Evolutionary conservation across 2,113 vertebrate species (phyloP), one percentile per base, ranked within the genome.

Genomic region (Chlorodrepanis virens): DNA sequence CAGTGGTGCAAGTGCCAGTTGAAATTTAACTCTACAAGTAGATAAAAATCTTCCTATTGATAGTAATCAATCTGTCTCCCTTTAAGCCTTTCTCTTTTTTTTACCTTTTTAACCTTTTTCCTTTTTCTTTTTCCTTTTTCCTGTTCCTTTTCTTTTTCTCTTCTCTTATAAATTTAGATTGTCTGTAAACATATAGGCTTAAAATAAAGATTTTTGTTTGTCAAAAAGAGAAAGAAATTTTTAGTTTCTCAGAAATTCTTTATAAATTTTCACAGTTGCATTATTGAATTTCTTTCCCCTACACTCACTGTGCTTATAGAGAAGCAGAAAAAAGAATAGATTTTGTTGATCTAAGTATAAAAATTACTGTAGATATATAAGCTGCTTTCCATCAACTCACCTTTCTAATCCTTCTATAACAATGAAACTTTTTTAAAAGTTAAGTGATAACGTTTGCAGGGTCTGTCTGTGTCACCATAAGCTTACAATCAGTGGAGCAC

Each of bases 91-190:
- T 40, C 9, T n/a, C 6, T 53, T 53, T n/a, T n/a, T 35, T 23
- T 16, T 3, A 24, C 10, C 13, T 18, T 79, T 79, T 79, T 35
- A 21, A 40, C 5, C 1, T 22, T 37, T 39, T 14, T 14, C 3
- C 9, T 19, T n/a, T 28, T 5, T 25, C 5, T 2, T 59, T 52
- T 18, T 18, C 2, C 5, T 8, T 54, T 1, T 45, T 10, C 2
- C 0, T 29, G 23, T 57, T 9, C 4, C 3, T 31, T 21, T 40
- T 18, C 3, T 8, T 31, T 40, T 28, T 16, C 6, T 28, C 5
- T 35, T 42, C 13, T 63, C 3, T 24, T 83, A 21, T 35, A 80
- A 67, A 19, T 88, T 54, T 78, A 14, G 2, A 10, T 19, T 60
- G 3, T 64, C 13, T 70, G 20, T 25, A 84, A 83, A 74, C 3